phyloP scores from a whole-genome alignment of 2,113 vertebrate species.

The Vulpes ferrilata region DNA sequence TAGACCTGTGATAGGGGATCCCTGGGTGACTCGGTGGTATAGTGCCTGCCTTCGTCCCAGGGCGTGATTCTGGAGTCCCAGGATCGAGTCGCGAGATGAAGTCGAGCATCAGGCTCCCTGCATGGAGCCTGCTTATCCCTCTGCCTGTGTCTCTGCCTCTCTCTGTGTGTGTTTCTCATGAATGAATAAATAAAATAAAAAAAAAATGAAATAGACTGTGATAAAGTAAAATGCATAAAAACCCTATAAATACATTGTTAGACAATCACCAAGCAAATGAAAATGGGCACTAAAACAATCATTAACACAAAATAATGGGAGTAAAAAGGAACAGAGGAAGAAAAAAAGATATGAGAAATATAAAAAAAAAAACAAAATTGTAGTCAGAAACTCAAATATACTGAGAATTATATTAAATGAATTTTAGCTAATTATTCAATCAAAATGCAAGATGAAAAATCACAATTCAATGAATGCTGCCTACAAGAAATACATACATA shows the following conservation, averaged over 20 bases:
- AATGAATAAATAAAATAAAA: too few species aligned
- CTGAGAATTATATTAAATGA: background rate
- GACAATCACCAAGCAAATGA: background rate
- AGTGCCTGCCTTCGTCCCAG: too few species aligned
- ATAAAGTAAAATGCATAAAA: background rate
- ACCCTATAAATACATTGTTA: background rate
- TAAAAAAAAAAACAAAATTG: background rate
- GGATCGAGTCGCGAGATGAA: too few species aligned
- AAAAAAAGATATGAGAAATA: background rate
- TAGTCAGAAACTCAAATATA: background rate
- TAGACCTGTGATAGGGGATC: too few species aligned
- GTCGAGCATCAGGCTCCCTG: too few species aligned
- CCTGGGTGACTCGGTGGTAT: too few species aligned
- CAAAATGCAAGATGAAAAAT: background rate
- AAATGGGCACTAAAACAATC: background rate
- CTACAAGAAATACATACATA: background rate
- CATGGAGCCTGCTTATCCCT: too few species aligned
- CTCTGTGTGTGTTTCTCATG: too few species aligned
- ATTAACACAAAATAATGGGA: background rate
- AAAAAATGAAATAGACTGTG: background rate
- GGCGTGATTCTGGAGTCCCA: too few species aligned
- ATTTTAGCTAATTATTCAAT: background rate
- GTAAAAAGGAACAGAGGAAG: background rate
- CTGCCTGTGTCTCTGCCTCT: too few species aligned
- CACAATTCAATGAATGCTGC: background rate